phyloP scores from a whole-genome alignment of 1,140 invertebrate species.

The Drosophila elegans region DNA sequence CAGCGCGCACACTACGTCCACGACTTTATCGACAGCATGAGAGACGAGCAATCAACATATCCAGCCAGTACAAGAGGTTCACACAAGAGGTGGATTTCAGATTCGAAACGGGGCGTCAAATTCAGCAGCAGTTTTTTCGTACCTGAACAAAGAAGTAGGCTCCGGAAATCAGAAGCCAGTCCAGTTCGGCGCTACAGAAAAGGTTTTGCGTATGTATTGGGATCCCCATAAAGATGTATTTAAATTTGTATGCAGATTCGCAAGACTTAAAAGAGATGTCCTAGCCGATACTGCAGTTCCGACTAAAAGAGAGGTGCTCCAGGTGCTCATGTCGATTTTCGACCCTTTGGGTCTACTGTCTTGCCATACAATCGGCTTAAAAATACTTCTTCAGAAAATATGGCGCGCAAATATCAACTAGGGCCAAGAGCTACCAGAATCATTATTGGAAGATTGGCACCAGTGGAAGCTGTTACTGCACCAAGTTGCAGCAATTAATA shows the following conservation, averaged over 20 bases:
- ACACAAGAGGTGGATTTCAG: background rate
- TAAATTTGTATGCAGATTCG: background rate
- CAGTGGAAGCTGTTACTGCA: conserved; percentile 4
- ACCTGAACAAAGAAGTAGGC: too few species aligned
- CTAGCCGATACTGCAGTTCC: background rate
- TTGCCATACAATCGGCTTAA: background rate
- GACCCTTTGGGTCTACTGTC: background rate
- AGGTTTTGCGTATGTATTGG: background rate
- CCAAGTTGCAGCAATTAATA: background rate
- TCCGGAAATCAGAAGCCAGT: too few species aligned
- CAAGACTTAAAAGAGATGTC: background rate
- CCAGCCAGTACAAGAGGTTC: too few species aligned
- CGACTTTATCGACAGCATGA: too few species aligned
- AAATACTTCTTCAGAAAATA: conserved; percentile 1
- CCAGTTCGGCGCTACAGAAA: conserved; percentile 2
- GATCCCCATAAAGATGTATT: background rate
- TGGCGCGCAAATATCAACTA: background rate
- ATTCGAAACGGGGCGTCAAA: conserved; percentile 3
- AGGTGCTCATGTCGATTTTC: conserved; percentile 3
- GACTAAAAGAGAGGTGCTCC: background rate
- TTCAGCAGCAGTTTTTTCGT: too few species aligned
- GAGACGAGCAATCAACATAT: too few species aligned
- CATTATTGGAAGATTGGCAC: background rate
- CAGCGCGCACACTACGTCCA: too few species aligned
- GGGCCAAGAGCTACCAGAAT: conserved; percentile 1